Evolutionary conservation across 2,113 vertebrate genomes (phyloP).

Genomic region (Anseranas semipalmata): DNA sequence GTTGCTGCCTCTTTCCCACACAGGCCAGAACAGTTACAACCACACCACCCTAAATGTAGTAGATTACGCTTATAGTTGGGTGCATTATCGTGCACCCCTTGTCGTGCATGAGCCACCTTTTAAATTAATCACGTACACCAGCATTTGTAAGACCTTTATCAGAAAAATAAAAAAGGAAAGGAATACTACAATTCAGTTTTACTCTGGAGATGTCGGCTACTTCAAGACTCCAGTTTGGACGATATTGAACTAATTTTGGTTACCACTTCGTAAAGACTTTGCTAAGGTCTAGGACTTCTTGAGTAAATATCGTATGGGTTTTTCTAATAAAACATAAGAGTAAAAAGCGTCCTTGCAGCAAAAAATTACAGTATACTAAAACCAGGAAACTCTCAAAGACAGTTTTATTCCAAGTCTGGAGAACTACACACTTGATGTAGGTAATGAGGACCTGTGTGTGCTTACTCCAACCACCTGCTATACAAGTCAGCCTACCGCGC

Average conservation of each 20-base stretch:
- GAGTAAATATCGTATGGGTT: too few species aligned
- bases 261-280: background rate
- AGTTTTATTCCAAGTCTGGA: background rate
- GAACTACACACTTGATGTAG: too few species aligned
- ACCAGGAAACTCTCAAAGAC: background rate
- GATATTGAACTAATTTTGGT: accelerated
- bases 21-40: background rate
- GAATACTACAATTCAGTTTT: background rate
- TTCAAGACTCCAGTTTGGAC: background rate
- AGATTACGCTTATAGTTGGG: background rate
- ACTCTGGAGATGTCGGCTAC: background rate
- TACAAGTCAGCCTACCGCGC: background rate
- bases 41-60: background rate
- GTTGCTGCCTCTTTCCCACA: background rate
- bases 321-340: too few species aligned
- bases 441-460: background rate
- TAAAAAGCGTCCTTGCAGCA: background rate
- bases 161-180: background rate
- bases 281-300: background rate
- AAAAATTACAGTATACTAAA: background rate
- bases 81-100: too few species aligned
- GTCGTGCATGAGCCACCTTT: background rate
- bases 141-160: accelerated
- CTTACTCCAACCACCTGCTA: background rate
- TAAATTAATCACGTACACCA: background rate